These are phyloP conservation scores for Odontophorus gujanensis DNA, from an alignment of 2,113 vertebrate species.

Conservation along the genomic window DNA sequence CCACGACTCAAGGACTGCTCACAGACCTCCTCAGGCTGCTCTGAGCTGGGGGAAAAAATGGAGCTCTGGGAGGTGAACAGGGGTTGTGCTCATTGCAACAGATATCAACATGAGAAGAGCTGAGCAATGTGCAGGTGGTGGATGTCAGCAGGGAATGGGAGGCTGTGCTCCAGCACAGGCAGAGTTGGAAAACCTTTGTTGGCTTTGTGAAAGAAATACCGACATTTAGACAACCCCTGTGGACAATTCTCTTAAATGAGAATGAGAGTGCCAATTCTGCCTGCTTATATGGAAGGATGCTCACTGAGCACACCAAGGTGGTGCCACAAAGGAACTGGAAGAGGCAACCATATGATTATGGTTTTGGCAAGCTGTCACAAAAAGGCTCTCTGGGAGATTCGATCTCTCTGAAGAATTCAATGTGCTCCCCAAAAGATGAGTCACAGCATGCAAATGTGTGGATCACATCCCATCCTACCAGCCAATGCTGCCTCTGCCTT, in stretches of 20 bases:
- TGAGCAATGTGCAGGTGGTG: not conserved
- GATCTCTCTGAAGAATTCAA: not conserved
- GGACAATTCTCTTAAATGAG: not conserved
- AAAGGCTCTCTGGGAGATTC: fast-evolving
- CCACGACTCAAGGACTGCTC: not conserved
- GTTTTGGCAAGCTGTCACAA: not conserved
- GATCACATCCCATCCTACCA: not conserved
- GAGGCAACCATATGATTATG: no score
- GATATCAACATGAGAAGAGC: not conserved
- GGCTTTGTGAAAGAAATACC: fast-evolving
- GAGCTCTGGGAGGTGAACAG: not conserved
- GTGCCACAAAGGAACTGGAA: fast-evolving
- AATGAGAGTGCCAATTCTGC: fast-evolving
- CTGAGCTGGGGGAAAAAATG: not conserved
- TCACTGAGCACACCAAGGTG: not conserved
- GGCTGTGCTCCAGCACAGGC: not conserved
- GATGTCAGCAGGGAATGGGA: not conserved
- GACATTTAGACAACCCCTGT: not conserved
- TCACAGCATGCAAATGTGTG: fast-evolving
- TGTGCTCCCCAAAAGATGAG: no score
- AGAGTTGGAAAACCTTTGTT: fast-evolving
- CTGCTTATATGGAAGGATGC: fast-evolving
- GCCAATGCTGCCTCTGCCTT: not conserved
- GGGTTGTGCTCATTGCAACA: no score
- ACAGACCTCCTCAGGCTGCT: not conserved